These are phyloP conservation scores for Orthonychiurus folsomi DNA, from an alignment of 2,888 invertebrate species.

Conservation along the genomic window DNA sequence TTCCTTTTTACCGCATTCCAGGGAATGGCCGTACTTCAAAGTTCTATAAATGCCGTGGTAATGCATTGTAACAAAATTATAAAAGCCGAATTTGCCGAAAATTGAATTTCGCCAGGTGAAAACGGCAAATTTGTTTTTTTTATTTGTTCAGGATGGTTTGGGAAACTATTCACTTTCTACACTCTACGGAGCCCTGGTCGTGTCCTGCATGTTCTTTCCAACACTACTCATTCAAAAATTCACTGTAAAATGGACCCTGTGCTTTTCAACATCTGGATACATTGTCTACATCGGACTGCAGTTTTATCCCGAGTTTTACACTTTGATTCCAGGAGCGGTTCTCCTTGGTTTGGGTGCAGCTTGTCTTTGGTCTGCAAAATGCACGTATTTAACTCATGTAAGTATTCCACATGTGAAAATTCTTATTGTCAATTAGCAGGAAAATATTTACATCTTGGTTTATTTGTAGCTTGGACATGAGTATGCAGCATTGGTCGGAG, in stretches of 20 bases:
- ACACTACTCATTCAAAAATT: slow-evolving; percentile 84
- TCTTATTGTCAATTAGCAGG: slow-evolving; percentile 1
- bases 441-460: slow-evolving; percentile 9
- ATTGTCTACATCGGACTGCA: slow-evolving; percentile 90
- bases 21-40: slow-evolving; percentile 79
- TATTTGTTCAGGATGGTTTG: slow-evolving; percentile 57
- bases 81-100: neutral
- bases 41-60: slow-evolving; percentile 24
- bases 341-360: slow-evolving; percentile 90
- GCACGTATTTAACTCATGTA: slow-evolving; percentile 74
- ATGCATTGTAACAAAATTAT: no score
- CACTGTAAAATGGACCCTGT: slow-evolving; percentile 93
- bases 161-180: slow-evolving; percentile 83
- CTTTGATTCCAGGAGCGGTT: slow-evolving; percentile 71
- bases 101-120: no score
- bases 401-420: slow-evolving; percentile 12
- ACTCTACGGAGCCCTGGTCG: slow-evolving; percentile 82
- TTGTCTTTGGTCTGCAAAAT: slow-evolving; percentile 96
- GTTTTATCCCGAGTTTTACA: slow-evolving; percentile 77
- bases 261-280: slow-evolving; percentile 84
- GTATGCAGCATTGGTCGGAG: slow-evolving; percentile 80
- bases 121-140: slow-evolving; percentile 7
- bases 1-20: slow-evolving; percentile 94
- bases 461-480: slow-evolving; percentile 69
- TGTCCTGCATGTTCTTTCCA: slow-evolving; percentile 83